A percentile compares a stretch with the other conserved stretches of the same genome.
Conservation (phyloP, 2,888 invertebrate species). For the Cantharis rufa region DNA sequence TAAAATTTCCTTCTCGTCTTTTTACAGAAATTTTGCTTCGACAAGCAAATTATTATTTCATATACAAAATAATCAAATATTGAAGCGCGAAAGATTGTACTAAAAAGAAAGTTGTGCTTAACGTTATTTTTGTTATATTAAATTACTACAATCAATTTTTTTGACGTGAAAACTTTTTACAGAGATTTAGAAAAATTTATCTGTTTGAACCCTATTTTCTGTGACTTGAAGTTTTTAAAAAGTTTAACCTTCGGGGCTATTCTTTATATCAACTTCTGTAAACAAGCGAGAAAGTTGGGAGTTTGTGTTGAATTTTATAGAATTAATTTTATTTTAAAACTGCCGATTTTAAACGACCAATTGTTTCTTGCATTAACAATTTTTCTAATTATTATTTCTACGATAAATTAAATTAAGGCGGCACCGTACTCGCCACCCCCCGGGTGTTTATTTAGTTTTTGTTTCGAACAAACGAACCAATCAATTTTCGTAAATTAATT, state of each 20-base stretch:
- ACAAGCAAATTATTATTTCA: background rate
- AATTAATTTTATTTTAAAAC: background rate
- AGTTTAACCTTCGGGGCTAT: background rate
- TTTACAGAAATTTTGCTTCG: background rate
- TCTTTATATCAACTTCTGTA: background rate
- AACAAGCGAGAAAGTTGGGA: background rate
- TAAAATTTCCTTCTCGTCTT: background rate
- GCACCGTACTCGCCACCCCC: too few species aligned
- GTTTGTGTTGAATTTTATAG: background rate
- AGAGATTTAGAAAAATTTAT: background rate
- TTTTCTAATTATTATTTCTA: background rate
- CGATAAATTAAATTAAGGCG: too few species aligned
- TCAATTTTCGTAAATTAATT: background rate
- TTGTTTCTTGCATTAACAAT: background rate
- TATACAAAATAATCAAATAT: background rate
- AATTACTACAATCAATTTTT: background rate
- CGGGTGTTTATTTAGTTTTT: background rate
- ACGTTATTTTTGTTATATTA: background rate
- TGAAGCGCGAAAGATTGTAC: background rate
- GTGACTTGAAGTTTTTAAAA: background rate
- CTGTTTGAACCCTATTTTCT: background rate
- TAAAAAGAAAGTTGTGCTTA: background rate
- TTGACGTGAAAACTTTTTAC: background rate
- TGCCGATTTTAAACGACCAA: background rate
- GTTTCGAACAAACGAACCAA: background rate